These are phyloP conservation scores for Phania funesta DNA, from an alignment of 2,888 invertebrate species.

Conservation along the genomic window DNA sequence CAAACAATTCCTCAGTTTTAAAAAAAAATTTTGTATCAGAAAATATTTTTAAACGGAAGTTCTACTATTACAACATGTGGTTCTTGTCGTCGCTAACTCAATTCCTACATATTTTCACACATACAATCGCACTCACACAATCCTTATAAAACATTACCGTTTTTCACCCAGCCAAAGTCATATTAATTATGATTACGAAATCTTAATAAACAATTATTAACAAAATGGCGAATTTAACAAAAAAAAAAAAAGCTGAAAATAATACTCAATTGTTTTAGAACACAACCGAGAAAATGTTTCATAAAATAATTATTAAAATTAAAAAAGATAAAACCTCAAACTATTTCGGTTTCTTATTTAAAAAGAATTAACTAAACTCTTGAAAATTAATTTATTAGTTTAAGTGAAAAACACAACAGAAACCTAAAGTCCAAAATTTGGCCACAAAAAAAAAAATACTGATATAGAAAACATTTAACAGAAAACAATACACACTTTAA, in stretches of 20 bases:
- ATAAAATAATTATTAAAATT: constrained; percentile 6
- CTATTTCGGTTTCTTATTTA: constrained; percentile 69
- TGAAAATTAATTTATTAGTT: constrained; percentile 44
- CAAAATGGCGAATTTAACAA: constrained; percentile 59
- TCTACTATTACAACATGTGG: no score
- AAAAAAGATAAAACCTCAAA: constrained; percentile 66
- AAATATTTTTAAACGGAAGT: no score
- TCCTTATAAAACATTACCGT: no score
- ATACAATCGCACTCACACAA: no score
- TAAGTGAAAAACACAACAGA: constrained; percentile 23
- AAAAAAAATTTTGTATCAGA: no score
- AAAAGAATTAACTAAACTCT: constrained; percentile 43
- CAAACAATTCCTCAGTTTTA: no score
- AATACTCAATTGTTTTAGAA: constrained; percentile 9
- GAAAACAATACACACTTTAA: constrained; percentile 66
- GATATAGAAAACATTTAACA: constrained; percentile 31
- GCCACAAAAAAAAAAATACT: constrained; percentile 63
- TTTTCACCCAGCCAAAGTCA: constrained; percentile 20
- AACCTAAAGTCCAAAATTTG: constrained; percentile 40
- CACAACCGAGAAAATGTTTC: constrained; percentile 23
- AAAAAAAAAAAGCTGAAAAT: neutral
- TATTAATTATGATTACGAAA: constrained; percentile 61
- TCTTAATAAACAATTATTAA: constrained; percentile 13
- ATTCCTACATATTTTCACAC: no score
- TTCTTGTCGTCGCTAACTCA: no score